These are phyloP conservation scores for Dryobates pubescens DNA, from an alignment of 2,797 vertebrate species.

Conservation along the genomic window DNA sequence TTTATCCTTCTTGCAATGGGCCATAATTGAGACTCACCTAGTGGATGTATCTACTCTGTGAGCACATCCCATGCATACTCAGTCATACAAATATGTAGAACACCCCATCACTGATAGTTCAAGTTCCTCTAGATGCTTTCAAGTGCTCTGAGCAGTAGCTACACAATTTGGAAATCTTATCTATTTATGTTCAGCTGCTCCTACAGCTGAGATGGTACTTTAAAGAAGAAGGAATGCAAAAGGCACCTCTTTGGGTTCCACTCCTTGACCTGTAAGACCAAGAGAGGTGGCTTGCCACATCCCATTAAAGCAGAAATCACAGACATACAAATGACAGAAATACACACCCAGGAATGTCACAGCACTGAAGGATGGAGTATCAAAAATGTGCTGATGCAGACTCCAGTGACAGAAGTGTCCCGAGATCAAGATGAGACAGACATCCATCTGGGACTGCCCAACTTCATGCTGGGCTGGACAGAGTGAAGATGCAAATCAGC, in stretches of 20 bases:
- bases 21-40: not conserved
- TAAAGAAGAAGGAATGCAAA: not conserved
- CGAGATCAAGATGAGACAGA: fast-evolving
- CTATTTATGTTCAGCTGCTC: not conserved
- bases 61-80: fast-evolving
- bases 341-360: not conserved
- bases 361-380: not conserved
- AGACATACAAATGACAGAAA: not conserved
- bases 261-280: fast-evolving
- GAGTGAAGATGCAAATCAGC: not conserved
- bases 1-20: not conserved
- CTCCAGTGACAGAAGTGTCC: not conserved
- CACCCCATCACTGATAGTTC: fast-evolving
- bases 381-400: not conserved
- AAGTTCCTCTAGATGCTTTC: not conserved
- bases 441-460: not conserved
- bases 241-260: not conserved
- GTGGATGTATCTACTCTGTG: not conserved
- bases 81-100: not conserved
- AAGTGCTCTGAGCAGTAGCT: not conserved
- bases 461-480: not conserved
- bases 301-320: not conserved
- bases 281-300: not conserved
- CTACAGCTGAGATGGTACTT: not conserved
- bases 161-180: not conserved